Evolutionary conservation across 2,888 invertebrate genomes (phyloP), one percentile per base, ranked within the genome.

Genomic region (Drosophila bunnanda): DNA sequence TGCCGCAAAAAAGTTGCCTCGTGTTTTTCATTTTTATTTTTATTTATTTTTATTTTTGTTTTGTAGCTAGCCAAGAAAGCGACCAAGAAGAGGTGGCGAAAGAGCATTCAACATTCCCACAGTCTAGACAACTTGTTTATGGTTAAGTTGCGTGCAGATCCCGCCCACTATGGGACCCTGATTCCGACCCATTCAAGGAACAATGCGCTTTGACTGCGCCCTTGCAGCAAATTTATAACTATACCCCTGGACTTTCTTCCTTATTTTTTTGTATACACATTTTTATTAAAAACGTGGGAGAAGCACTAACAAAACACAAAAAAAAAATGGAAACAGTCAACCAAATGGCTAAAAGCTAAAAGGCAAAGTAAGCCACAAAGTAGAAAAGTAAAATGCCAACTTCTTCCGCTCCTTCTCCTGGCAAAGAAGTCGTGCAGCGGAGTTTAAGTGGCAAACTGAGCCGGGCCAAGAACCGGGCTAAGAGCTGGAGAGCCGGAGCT

Each of bases 351-450:
- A 75, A 65, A 78, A 82, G 82, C 82, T 75, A 82, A 87, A 84
- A 86, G 85, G 88, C 85, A 87, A 73, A 84, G 79, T 84, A 82
- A 83, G 88, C 82, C 82, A 87, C 82, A 83, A 83, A 83, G 82
- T 87, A 77, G 77, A 84, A 84, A 83, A 87, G 88, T 87, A 84
- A 87, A 83, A 83, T 83, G 77, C 76, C 88, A 83, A 87, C 85
- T 83, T 76, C 66, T 65, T 59, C 43, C 34, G 39, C 55, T 60
- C 71, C 65, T 41, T 15, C 69, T 25, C 30, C 44, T 7, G 30
- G 76, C 67, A 56, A 66, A 66, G 57, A 46, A 83, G 61, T 77
- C 69, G 77, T 77, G 74, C 74, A 74, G 75, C 71, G 79, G 77
- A 87, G 77, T 84, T 86, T 81, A 84, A 82, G 82, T 82, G 82